Base-by-base conservation (phyloP, 2,888 invertebrate species). In the Drosophila percnosoma region DNA sequence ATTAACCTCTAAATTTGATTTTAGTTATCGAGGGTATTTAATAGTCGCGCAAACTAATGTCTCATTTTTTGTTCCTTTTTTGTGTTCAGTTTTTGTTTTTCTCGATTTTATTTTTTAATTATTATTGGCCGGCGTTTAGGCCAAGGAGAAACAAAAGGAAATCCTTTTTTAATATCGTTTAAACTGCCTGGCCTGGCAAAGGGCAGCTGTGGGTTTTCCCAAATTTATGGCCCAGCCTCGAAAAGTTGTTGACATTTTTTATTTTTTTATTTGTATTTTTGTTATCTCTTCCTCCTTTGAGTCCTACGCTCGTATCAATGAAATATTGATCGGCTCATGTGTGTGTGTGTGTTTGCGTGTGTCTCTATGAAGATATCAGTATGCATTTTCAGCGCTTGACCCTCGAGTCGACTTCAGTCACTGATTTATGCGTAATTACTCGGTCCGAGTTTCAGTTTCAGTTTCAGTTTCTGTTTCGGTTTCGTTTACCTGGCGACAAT, bases 171-270 rank as follows among this genome's bases (percentile, higher is more conserved):
- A 85, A 85, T 89, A 85, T 86, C 80, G 73, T 59, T 73, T 68
- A 82, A 80, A 68, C 62, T 52, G 45, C 21, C 45, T 45, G 31
- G 31, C 31, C 31, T 8, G 45, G 45, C 24, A 45, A 33, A 52
- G 48, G 55, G 27, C 70, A 51, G 49, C 59, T 62, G 42, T 24
- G 73, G 66, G 73, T 15, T 57, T 48, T 61, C 73, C 45, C 86
- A 82, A 87, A 91, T 92, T 92, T 91, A 91, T 90, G 88, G 79
- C 78, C 80, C 68, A 73, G 73, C 42, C 74, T 73, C 75, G 36
- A 18, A 54, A 68, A 88, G 69, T 80, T 92, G 91, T 90, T 92
- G 91, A 91, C 92, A 90, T 89, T 90, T 90, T 29, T 36, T 24
- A 24, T 36, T 53, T 15, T 33, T 34, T 5, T 15, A 15, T 55